Conservation (phyloP, 1,140 invertebrate genomes). For the Prorops nasuta region DNA sequence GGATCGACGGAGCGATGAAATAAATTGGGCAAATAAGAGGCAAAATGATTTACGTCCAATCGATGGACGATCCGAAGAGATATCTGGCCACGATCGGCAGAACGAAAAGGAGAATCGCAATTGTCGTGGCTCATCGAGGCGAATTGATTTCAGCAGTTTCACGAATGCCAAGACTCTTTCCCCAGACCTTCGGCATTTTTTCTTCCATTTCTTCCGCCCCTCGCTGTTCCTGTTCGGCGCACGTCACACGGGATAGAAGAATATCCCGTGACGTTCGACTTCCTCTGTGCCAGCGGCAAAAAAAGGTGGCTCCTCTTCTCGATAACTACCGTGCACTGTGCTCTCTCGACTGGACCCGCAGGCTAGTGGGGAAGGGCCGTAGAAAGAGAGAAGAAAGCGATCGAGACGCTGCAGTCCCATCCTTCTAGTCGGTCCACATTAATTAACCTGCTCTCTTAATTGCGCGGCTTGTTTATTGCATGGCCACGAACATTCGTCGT, state of each 20-base stretch:
- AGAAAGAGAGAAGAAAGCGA: slow-evolving; percentile 10
- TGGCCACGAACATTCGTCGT: slow-evolving; percentile 40
- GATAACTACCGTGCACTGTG: slow-evolving; percentile 32
- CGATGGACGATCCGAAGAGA: too few relatives aligned
- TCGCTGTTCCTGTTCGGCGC: slow-evolving; percentile 3
- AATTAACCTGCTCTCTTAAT: slow-evolving; percentile 46
- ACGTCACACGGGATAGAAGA: slow-evolving; percentile 23
- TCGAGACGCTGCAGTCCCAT: slow-evolving; percentile 7
- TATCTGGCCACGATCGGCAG: neutral
- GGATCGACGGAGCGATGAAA: too few relatives aligned
- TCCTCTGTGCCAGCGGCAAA: slow-evolving; percentile 11
- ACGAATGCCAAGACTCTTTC: slow-evolving; percentile 14
- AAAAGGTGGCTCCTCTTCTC: slow-evolving; percentile 29
- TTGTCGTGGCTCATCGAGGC: slow-evolving; percentile 13
- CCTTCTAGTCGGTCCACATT: slow-evolving; percentile 41
- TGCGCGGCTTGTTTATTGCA: slow-evolving; percentile 43
- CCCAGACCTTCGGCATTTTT: neutral
- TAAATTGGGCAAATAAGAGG: too few relatives aligned
- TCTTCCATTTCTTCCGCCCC: neutral
- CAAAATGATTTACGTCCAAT: too few relatives aligned
- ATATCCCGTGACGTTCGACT: slow-evolving; percentile 20
- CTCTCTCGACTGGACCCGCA: neutral
- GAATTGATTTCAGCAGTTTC: slow-evolving; percentile 33
- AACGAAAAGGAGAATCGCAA: slow-evolving; percentile 26
- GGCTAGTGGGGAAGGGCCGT: neutral